Conservation (phyloP, 2,888 invertebrate genomes). For the Muscina levida region DNA sequence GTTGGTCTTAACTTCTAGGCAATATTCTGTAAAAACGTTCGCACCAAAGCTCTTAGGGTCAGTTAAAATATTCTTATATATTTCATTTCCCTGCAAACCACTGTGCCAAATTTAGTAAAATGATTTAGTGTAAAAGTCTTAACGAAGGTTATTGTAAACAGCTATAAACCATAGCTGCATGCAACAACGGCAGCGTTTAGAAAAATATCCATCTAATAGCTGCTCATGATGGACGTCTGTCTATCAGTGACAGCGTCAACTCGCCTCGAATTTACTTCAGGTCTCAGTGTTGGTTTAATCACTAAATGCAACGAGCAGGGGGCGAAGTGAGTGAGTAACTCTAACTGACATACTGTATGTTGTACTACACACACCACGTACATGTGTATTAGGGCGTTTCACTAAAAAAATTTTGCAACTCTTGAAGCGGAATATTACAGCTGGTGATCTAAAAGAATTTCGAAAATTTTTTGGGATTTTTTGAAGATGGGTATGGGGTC, state of each 20-base stretch:
- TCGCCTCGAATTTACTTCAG: slow-evolving; percentile 41
- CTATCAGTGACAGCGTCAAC: slow-evolving; percentile 44
- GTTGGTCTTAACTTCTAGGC: too few species aligned
- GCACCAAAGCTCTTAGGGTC: too few species aligned
- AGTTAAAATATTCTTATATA: too few species aligned
- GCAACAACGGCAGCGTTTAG: slow-evolving; percentile 10
- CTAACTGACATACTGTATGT: slow-evolving; percentile 30
- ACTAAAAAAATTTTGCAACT: too few species aligned
- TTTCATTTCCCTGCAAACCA: background rate
- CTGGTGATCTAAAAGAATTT: too few species aligned
- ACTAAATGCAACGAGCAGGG: slow-evolving; percentile 3
- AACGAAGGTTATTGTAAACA: slow-evolving; percentile 35
- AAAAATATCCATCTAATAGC: slow-evolving; percentile 39
- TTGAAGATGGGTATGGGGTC: too few species aligned
- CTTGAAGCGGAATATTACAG: too few species aligned
- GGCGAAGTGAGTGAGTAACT: slow-evolving; percentile 20
- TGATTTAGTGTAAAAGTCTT: slow-evolving; percentile 37
- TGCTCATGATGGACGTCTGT: slow-evolving; percentile 57
- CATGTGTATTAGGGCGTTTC: too few species aligned
- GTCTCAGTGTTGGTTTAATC: slow-evolving; percentile 15
- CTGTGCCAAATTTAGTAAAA: slow-evolving; percentile 33
- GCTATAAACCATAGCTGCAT: slow-evolving; percentile 13
- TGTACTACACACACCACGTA: background rate
- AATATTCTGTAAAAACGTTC: too few species aligned
- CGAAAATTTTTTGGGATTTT: too few species aligned